Evolutionary conservation across 1,140 invertebrate species (phyloP).

Genomic region (Mactra quadrangularis): DNA sequence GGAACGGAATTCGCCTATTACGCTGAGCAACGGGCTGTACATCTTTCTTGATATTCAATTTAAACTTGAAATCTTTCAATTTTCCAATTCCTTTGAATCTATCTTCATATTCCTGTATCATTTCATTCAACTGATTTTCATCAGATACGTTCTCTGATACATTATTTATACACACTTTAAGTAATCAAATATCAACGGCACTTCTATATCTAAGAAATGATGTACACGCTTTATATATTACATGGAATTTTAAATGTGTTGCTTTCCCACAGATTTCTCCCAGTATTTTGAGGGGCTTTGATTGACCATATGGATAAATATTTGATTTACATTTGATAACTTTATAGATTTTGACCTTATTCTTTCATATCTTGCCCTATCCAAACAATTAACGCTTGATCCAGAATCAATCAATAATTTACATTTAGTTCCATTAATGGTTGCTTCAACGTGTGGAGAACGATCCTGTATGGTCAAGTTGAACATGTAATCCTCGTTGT

Average conservation of each 20-base stretch:
- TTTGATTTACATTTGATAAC: background rate
- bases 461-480: background rate
- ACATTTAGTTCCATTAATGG: conserved; percentile 1
- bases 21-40: background rate
- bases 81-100: conserved; percentile 3
- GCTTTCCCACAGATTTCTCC: conserved; percentile 1
- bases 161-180: background rate
- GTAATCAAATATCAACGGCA: background rate
- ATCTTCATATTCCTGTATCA: background rate
- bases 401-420: background rate
- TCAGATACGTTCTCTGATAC: background rate
- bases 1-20: conserved; percentile 15
- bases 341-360: conserved; percentile 9
- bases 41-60: background rate
- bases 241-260: background rate
- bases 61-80: background rate
- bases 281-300: background rate
- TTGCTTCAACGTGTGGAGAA: background rate
- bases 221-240: background rate
- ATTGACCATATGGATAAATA: conserved; percentile 4
- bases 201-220: conserved; percentile 6
- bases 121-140: background rate
- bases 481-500: background rate
- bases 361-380: background rate
- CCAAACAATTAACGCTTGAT: background rate